A percentile compares a stretch with the other conserved stretches of the same genome.
phyloP scores from a whole-genome alignment of 2,113 vertebrate genomes.

The Limanda limanda region DNA sequence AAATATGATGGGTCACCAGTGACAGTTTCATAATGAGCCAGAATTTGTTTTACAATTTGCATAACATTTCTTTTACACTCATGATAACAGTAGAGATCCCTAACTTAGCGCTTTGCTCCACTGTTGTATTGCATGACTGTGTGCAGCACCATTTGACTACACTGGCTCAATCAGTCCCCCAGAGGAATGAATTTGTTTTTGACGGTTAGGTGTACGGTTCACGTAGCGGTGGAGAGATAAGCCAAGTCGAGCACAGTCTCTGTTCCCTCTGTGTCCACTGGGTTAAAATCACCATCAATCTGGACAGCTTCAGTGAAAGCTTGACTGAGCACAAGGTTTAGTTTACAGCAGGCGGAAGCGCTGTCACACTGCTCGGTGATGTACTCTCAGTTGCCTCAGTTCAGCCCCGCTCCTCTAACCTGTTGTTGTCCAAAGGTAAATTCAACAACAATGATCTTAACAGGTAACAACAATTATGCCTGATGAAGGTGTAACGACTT shows the following conservation, averaged over 20 bases:
- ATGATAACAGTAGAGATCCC: no score
- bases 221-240: conserved; percentile 37
- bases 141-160: background rate
- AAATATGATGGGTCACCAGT: no score
- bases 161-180: conserved; percentile 28
- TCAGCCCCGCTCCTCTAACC: background rate
- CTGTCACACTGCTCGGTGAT: conserved; percentile 39
- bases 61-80: no score
- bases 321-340: conserved; percentile 63
- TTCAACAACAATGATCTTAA: no score
- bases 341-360: conserved; percentile 58
- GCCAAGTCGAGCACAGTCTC: conserved; percentile 18
- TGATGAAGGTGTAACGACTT: background rate
- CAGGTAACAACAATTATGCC: no score
- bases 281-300: conserved; percentile 69
- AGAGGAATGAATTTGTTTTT: conserved; percentile 32
- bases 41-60: no score
- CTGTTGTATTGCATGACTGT: no score
- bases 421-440: background rate
- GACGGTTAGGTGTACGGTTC: background rate
- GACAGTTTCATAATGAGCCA: no score
- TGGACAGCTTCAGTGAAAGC: conserved; percentile 58
- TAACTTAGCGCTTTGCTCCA: no score
- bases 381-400: conserved; percentile 41
- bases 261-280: conserved; percentile 17